Base-by-base conservation (phyloP, 2,797 vertebrate species). In the Euthynnus affinis region DNA sequence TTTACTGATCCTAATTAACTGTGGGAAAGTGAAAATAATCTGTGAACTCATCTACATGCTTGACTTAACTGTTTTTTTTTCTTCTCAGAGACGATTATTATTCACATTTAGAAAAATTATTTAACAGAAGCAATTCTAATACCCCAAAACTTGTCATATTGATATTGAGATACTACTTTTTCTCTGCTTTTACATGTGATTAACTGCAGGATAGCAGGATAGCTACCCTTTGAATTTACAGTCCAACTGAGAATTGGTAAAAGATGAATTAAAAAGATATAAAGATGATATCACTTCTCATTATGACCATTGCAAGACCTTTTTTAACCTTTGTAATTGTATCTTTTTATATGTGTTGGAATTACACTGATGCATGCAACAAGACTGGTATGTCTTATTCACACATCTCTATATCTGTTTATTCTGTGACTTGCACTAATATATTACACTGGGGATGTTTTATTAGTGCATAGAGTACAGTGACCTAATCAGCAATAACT, bases 11-110 rank as follows among this genome's bases (percentile, higher is more conserved):
- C 18, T 3, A 13, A 57, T 53, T n/a, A 61, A 34, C 25, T 44
- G 34, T 9, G 27, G 25, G 25, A 10, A 15, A 40, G 23, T 32
- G 17, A 66, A 34, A 78, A 46, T 72, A 37, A 77, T 27, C 58
- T 27, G 17, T 29, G 51, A 71, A 51, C 59, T 20, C 49, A 34
- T 57, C 34, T 23, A 12, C 20, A 9, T 27, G n/a, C 20, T 25
- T 25, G 29, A 32, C 3, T 44, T 22, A 9, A 17, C 15, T 25
- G 37, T 37, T 25, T 52, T 17, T 1, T 42, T 5, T 40, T 29
- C 5, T 29, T 25, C 7, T 37, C 9, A 37, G 13, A 55, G 49
- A 55, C 22, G 2, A 52, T 49, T 22, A 78, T 18, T n/a, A 53
- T 18, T 60, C 63, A 63, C 5, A 13, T 25, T 62, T 18, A n/a